Conservation (phyloP, 2,113 vertebrate genomes). For the Bubalus kerabau region DNA sequence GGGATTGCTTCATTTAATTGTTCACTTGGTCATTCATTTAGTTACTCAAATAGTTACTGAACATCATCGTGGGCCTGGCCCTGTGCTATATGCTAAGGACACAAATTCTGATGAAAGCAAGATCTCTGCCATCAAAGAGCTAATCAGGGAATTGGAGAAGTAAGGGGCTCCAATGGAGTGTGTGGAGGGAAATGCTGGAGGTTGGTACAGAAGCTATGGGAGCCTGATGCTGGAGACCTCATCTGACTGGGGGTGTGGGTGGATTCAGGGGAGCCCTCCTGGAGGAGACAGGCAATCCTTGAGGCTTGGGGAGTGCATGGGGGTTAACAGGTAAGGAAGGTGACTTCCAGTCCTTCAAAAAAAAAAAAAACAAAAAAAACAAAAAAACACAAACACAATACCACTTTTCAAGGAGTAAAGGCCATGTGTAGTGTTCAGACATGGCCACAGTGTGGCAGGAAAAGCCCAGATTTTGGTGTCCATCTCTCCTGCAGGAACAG, state of each 20-base stretch:
- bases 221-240: background rate
- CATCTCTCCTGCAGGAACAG: rapidly evolving
- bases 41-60: background rate
- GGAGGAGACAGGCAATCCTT: background rate
- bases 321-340: background rate
- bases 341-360: background rate
- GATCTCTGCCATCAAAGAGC: background rate
- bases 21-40: background rate
- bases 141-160: background rate
- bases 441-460: constrained; percentile 54
- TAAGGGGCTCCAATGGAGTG: rapidly evolving
- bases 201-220: no score
- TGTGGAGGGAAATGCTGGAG: background rate
- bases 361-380: no score
- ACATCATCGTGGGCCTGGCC: background rate
- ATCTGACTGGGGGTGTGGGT: rapidly evolving
- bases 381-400: rapidly evolving
- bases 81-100: background rate
- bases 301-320: background rate
- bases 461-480: background rate
- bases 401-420: background rate
- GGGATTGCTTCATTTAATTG: background rate
- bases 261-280: background rate
- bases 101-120: background rate
- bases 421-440: background rate